Conservation (phyloP, 1,140 invertebrate species). For the Pollicipes pollicipes region DNA sequence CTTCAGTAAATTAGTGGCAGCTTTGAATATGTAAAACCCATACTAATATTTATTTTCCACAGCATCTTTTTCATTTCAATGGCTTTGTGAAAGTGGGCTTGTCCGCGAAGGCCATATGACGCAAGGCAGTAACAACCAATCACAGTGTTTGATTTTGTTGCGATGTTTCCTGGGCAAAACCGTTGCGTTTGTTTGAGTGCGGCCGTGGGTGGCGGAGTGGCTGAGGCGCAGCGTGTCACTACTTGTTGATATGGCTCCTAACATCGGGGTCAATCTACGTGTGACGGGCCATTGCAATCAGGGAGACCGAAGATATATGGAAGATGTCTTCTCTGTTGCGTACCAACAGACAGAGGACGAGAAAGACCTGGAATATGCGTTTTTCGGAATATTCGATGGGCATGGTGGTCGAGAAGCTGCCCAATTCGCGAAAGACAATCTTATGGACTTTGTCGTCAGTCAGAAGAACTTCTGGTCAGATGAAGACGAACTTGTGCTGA, state of each 20-base stretch:
- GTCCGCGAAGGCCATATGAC: conserved; percentile 6
- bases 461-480: conserved; percentile 88
- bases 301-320: conserved; percentile 95
- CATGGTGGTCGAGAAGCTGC: conserved; percentile 88
- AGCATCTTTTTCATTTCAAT: too few relatives aligned
- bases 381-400: conserved; percentile 93
- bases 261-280: conserved; percentile 75
- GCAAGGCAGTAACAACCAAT: conserved; percentile 12
- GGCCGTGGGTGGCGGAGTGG: conserved; percentile 5
- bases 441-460: conserved; percentile 85
- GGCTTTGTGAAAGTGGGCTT: not conserved
- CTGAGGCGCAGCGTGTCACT: not conserved
- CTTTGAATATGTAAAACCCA: too few relatives aligned
- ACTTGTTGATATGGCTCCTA: conserved; percentile 40
- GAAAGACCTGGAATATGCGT: conserved; percentile 77
- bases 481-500: conserved; percentile 73
- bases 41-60: too few relatives aligned
- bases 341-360: conserved; percentile 79
- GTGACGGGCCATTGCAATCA: conserved; percentile 89
- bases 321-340: conserved; percentile 89
- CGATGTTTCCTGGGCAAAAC: conserved; percentile 12
- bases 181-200: conserved; percentile 15
- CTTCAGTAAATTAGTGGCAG: too few relatives aligned
- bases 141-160: conserved; percentile 8
- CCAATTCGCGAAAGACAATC: conserved; percentile 78